phyloP scores from a whole-genome alignment of 2,797 vertebrate species.

The Takifugu ocellatus region DNA sequence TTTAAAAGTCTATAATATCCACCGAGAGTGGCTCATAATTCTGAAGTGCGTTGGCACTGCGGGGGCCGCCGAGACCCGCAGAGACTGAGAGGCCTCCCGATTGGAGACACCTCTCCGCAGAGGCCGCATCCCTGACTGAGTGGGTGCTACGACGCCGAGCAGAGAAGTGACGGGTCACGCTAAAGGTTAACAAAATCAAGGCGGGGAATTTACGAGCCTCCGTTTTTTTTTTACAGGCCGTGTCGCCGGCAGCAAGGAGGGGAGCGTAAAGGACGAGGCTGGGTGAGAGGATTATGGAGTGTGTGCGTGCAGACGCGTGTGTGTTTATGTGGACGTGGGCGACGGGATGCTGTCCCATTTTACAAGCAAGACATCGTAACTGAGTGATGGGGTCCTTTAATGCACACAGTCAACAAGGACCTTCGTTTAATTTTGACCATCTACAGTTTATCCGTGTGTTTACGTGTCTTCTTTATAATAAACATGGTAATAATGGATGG shows the following conservation, averaged over 20 bases:
- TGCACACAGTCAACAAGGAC: not conserved
- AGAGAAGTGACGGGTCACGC: constrained; percentile 69
- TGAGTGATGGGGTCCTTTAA: constrained; percentile 51
- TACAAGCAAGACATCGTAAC: constrained; percentile 55
- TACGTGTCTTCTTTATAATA: constrained; percentile 2
- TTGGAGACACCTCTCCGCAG: constrained; percentile 40
- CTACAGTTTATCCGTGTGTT: not conserved
- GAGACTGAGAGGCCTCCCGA: constrained; percentile 53
- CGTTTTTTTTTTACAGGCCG: constrained; percentile 52
- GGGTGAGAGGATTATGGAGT: constrained; percentile 56
- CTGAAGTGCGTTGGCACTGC: constrained; percentile 32
- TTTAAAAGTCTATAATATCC: constrained; percentile 25
- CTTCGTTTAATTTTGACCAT: constrained; percentile 10
- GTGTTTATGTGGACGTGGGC: constrained; percentile 46
- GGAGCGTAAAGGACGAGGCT: constrained; percentile 58
- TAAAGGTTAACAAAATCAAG: constrained; percentile 76
- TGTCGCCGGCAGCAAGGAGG: constrained; percentile 46
- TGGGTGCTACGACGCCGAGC: constrained; percentile 66
- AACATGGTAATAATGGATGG: constrained; percentile 2
- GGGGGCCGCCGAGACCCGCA: not conserved
- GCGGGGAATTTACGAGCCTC: constrained; percentile 72
- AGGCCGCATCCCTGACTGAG: constrained; percentile 67
- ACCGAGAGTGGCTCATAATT: constrained; percentile 33
- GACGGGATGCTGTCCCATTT: constrained; percentile 47
- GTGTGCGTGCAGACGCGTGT: constrained; percentile 30